These are phyloP conservation scores for Euclidia mi DNA, from an alignment of 2,888 invertebrate genomes.

Conservation along the genomic window DNA sequence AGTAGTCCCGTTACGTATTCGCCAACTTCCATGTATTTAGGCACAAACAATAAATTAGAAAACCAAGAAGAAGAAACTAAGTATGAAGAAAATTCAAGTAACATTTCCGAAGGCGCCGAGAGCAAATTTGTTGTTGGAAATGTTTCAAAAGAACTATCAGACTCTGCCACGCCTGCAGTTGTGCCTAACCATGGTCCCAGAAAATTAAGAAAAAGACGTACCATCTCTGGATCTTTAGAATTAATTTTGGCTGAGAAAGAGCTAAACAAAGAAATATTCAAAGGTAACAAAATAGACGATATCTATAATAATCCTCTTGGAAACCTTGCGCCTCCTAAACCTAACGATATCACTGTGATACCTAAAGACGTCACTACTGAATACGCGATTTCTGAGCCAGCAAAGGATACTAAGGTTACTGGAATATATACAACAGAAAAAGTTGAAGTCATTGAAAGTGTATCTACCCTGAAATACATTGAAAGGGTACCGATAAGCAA, in stretches of 20 bases:
- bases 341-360: slow-evolving; percentile 29
- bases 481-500: slow-evolving; percentile 72
- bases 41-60: slow-evolving; percentile 75
- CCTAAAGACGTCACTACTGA: slow-evolving; percentile 70
- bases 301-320: slow-evolving; percentile 63
- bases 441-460: slow-evolving; percentile 76
- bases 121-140: slow-evolving; percentile 92
- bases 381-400: slow-evolving; percentile 68
- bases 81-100: slow-evolving; percentile 69
- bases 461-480: too few relatives aligned
- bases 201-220: slow-evolving; percentile 77
- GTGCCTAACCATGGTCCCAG: slow-evolving; percentile 92
- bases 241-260: slow-evolving; percentile 79
- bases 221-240: slow-evolving; percentile 79
- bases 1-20: slow-evolving; percentile 79
- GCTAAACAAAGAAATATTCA: slow-evolving; percentile 76
- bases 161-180: slow-evolving; percentile 89
- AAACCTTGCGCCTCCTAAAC: slow-evolving; percentile 59
- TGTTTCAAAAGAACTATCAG: slow-evolving; percentile 90
- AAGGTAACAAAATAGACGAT: slow-evolving; percentile 87
- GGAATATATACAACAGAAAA: slow-evolving; percentile 59
- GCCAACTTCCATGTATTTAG: slow-evolving; percentile 86
- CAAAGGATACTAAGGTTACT: slow-evolving; percentile 51
- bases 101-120: slow-evolving; percentile 66
- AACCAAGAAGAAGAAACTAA: slow-evolving; percentile 73